Evolutionary conservation across 2,797 vertebrate species (phyloP).

Genomic region (Myiotriccus ornatus): DNA sequence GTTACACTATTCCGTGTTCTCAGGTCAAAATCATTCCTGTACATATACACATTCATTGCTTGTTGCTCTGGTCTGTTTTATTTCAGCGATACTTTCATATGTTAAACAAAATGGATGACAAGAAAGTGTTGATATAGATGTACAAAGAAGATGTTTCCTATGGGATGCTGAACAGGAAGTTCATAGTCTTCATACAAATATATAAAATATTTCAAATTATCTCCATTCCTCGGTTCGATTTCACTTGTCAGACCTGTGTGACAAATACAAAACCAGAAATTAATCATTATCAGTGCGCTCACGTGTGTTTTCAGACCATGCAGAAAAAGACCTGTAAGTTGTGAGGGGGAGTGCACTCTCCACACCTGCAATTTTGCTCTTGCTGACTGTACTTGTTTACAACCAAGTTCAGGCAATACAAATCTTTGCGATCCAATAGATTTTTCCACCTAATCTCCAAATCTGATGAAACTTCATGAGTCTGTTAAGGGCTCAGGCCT

Average conservation of each 20-base stretch:
- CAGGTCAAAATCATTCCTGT: not conserved
- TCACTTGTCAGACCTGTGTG: constrained; percentile 39
- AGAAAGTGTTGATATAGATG: constrained; percentile 63
- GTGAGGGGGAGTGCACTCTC: not conserved
- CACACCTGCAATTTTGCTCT: not conserved
- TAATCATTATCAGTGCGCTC: not conserved
- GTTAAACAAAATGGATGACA: constrained; percentile 45
- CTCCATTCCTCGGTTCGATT: constrained; percentile 40
- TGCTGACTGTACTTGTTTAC: not conserved
- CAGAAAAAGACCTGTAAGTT: not conserved
- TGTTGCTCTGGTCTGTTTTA: not conserved
- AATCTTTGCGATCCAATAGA: not conserved
- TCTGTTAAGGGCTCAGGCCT: not conserved
- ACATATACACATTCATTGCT: not conserved
- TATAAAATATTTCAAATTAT: constrained; percentile 70
- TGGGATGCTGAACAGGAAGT: constrained; percentile 30
- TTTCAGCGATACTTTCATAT: constrained; percentile 37
- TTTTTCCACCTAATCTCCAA: not conserved
- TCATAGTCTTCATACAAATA: constrained; percentile 76
- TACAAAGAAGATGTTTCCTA: constrained; percentile 68
- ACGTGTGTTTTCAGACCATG: not conserved
- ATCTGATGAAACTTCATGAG: not conserved
- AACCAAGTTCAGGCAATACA: not conserved
- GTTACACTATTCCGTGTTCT: not conserved
- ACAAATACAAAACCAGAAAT: constrained; percentile 42